These are phyloP conservation scores for Heliconius congener DNA, from an alignment of 1,140 invertebrate species.

Conservation along the genomic window DNA sequence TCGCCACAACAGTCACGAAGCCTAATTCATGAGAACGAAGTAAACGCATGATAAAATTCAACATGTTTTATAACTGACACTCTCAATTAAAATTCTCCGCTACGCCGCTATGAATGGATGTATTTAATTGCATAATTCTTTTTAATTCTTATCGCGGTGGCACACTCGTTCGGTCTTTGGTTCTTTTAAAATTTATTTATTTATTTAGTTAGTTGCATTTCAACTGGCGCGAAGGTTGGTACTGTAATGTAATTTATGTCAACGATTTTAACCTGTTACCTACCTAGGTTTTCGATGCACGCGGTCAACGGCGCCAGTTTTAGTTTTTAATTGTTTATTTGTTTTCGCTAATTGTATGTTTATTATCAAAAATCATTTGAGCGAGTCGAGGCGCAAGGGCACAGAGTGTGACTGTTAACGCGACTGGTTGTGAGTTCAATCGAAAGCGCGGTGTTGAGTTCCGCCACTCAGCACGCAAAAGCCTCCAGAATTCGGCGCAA, in stretches of 20 bases:
- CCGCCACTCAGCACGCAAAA: too few species aligned
- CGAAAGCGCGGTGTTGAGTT: too few species aligned
- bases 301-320: neutral
- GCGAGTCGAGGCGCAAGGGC: too few species aligned
- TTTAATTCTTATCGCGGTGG: slow-evolving; percentile 48
- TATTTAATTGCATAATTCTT: slow-evolving; percentile 49
- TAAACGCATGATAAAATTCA: slow-evolving; percentile 30
- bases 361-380: too few species aligned
- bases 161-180: slow-evolving; percentile 27
- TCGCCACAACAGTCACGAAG: neutral
- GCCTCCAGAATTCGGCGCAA: too few species aligned
- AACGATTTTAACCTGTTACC: neutral
- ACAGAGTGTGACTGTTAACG: too few species aligned
- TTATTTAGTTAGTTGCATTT: slow-evolving; percentile 17
- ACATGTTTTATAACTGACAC: slow-evolving; percentile 38
- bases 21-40: slow-evolving; percentile 24
- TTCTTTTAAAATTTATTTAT: slow-evolving; percentile 18
- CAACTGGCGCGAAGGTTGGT: slow-evolving; percentile 1
- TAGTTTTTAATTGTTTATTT: neutral
- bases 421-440: too few species aligned
- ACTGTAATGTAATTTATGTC: slow-evolving; percentile 3
- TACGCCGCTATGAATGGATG: slow-evolving; percentile 43
- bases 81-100: slow-evolving; percentile 55
- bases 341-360: too few species aligned
- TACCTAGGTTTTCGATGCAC: neutral